Conservation (phyloP, 2,797 vertebrate genomes). For the Poecilia wingei region DNA sequence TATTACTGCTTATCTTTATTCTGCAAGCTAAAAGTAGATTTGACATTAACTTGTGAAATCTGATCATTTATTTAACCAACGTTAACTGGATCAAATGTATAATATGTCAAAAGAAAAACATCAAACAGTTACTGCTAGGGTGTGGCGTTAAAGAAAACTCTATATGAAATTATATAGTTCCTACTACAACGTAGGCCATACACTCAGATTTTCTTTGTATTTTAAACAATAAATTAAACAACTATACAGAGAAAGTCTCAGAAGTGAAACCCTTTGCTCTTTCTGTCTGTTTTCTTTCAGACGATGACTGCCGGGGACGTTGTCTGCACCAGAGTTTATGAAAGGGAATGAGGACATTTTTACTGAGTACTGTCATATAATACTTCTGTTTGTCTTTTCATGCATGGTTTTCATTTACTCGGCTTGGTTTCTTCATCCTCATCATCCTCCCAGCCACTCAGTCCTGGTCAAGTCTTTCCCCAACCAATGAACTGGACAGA, state of each 20-base stretch:
- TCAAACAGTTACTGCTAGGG: no score
- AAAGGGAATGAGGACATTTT: slow-evolving; percentile 70
- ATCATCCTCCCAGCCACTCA: slow-evolving; percentile 21
- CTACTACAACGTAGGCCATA: no score
- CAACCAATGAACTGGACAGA: slow-evolving; percentile 32
- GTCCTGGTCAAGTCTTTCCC: slow-evolving; percentile 26
- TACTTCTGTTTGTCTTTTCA: slow-evolving; percentile 45
- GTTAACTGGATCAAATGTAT: no score
- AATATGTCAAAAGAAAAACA: no score
- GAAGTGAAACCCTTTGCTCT: slow-evolving; percentile 20
- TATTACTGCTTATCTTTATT: no score
- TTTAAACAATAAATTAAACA: not conserved
- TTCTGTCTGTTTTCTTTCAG: slow-evolving; percentile 68
- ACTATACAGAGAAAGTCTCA: not conserved
- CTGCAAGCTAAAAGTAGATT: no score
- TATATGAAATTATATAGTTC: no score
- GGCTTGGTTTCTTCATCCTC: slow-evolving; percentile 38
- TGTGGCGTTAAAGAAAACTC: no score
- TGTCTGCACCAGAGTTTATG: slow-evolving; percentile 82
- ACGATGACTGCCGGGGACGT: slow-evolving; percentile 83
- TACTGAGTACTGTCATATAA: slow-evolving; percentile 25
- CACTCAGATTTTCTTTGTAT: not conserved
- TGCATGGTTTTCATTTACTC: slow-evolving; percentile 57
- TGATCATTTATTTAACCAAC: no score
- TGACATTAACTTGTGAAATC: no score